Evolutionary conservation across 2,797 vertebrate genomes (phyloP).

Genomic region (Apodemus agrarius): DNA sequence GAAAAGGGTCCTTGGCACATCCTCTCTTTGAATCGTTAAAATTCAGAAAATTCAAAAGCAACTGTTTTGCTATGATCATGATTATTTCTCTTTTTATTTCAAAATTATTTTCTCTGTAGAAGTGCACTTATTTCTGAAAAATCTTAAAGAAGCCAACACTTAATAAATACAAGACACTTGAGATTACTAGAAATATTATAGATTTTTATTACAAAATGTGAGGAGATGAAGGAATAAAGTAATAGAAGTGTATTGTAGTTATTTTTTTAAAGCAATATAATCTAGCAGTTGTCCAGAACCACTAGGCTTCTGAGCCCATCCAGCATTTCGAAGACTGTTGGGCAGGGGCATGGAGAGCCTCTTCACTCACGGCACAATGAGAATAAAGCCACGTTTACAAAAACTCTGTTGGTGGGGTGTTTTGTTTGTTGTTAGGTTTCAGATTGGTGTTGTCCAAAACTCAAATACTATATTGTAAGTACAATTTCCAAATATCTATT

Average conservation of each 20-base stretch:
- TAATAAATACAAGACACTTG: conserved; percentile 64
- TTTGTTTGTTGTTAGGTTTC: conserved; percentile 63
- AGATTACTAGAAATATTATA: conserved; percentile 76
- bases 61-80: conserved; percentile 48
- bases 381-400: conserved; percentile 78
- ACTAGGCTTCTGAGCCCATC: conserved; percentile 13
- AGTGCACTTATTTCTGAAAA: conserved; percentile 81
- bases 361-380: conserved; percentile 67
- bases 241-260: conserved; percentile 65
- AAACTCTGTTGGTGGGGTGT: conserved; percentile 56
- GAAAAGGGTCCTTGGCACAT: not conserved
- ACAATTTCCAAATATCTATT: not conserved
- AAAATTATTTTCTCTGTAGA: conserved; percentile 74
- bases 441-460: conserved; percentile 32
- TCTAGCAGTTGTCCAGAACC: conserved; percentile 67
- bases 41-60: conserved; percentile 54
- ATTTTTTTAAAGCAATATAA: conserved; percentile 73
- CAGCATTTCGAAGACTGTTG: conserved; percentile 45
- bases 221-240: conserved; percentile 63
- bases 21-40: conserved; percentile 54
- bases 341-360: conserved; percentile 46
- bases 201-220: conserved; percentile 76
- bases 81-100: conserved; percentile 66
- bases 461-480: conserved; percentile 40
- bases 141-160: conserved; percentile 70